Percentiles rank a stretch among this genome's conserved stretches.
These are phyloP conservation scores for Nephrocerus scutellatus DNA, from an alignment of 2,888 invertebrate genomes.

Conservation along the genomic window DNA sequence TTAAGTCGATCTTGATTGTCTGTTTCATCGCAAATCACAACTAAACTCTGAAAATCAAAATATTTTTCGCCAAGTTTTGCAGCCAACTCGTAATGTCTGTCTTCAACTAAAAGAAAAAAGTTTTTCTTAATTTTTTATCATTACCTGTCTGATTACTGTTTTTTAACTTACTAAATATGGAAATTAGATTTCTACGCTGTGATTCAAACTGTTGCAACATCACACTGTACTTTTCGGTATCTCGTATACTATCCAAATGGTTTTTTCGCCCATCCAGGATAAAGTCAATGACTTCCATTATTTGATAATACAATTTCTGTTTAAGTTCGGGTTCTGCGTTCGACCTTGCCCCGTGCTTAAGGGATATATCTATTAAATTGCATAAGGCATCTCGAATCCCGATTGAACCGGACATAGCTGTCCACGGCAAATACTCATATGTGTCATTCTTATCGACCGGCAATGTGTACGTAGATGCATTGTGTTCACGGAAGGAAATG, in stretches of 20 bases:
- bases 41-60: conserved; percentile 73
- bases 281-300: conserved; percentile 63
- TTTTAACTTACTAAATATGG: conserved; percentile 55
- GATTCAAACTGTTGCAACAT: conserved; percentile 60
- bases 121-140: conserved; percentile 9
- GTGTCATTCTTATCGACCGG: conserved; percentile 38
- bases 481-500: conserved; percentile 56
- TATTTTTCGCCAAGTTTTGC: conserved; percentile 84
- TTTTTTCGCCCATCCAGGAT: conserved; percentile 65
- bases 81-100: conserved; percentile 72
- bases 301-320: conserved; percentile 59
- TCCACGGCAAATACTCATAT: conserved; percentile 69
- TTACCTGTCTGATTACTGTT: background rate
- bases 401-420: conserved; percentile 55
- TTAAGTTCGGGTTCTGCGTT: conserved; percentile 42
- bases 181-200: conserved; percentile 60
- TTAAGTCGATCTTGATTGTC: conserved; percentile 66
- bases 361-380: conserved; percentile 43
- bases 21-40: conserved; percentile 71
- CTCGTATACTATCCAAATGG: conserved; percentile 61
- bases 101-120: conserved; percentile 54
- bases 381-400: conserved; percentile 50
- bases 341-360: conserved; percentile 44
- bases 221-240: conserved; percentile 53
- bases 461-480: conserved; percentile 51